phyloP scores from a whole-genome alignment of 2,113 vertebrate species.

The Oreotragus oreotragus region DNA sequence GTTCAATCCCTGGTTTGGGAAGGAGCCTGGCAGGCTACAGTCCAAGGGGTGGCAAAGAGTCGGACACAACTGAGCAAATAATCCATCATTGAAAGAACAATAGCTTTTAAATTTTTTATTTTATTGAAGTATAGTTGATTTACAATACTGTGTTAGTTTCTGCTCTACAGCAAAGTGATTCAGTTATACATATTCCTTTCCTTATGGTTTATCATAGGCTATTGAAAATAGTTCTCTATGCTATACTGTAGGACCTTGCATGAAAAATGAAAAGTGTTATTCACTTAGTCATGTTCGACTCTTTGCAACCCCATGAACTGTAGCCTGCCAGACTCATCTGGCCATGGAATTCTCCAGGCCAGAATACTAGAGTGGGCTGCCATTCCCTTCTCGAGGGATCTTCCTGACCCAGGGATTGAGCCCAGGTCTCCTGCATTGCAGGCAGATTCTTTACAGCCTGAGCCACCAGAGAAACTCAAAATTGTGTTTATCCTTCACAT shows the following conservation, averaged over 20 bases:
- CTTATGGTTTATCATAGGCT: not conserved
- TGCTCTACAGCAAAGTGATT: not conserved
- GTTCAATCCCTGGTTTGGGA: not conserved
- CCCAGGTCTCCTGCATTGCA: not conserved
- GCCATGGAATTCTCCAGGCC: not conserved
- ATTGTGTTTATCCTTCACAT: not conserved
- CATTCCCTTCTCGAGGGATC: not conserved
- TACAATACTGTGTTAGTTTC: not conserved
- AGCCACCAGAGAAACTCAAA: not conserved
- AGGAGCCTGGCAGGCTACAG: not conserved
- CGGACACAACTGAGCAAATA: not conserved
- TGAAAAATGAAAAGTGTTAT: not conserved
- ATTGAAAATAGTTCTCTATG: not conserved
- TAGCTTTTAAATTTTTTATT: not conserved
- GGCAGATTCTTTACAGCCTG: not conserved
- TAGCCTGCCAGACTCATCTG: not conserved
- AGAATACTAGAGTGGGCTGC: not conserved
- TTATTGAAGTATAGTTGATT: not conserved
- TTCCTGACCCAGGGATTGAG: not conserved
- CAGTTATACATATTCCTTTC: not conserved
- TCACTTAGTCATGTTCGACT: not conserved
- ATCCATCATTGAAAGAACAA: not conserved
- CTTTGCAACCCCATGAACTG: not conserved
- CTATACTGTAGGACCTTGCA: not conserved
- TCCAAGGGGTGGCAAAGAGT: not conserved